phyloP scores from a whole-genome alignment of 2,888 invertebrate genomes.

The Cyclophora albipunctata region DNA sequence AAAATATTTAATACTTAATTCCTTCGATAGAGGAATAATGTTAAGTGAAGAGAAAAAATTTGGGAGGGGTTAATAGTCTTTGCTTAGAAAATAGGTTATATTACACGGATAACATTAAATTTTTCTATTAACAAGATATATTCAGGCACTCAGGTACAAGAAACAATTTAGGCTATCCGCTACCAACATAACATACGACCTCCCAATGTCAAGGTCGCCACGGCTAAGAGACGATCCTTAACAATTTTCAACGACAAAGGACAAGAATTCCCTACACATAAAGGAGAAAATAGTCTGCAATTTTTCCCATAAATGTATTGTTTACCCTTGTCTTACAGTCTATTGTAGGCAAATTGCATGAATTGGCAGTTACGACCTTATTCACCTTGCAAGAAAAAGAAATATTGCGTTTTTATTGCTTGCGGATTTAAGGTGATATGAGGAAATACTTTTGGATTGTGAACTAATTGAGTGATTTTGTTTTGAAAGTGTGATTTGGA shows the following conservation, averaged over 20 bases:
- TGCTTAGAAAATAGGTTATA: too few relatives aligned
- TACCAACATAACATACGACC: too few relatives aligned
- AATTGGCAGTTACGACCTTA: constrained; percentile 30
- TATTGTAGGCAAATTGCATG: constrained; percentile 27
- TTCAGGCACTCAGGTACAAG: too few relatives aligned
- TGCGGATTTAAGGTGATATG: constrained; percentile 16
- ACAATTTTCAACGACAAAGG: constrained; percentile 9
- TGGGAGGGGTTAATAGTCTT: too few relatives aligned
- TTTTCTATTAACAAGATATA: too few relatives aligned
- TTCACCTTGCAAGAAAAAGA: constrained; percentile 27
- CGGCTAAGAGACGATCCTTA: constrained; percentile 1
- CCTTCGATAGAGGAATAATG: too few relatives aligned
- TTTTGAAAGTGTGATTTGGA: background rate
- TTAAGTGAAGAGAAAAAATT: too few relatives aligned
- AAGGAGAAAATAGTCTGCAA: constrained; percentile 16
- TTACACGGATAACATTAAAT: too few relatives aligned
- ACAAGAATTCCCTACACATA: constrained; percentile 11
- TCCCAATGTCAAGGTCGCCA: too few relatives aligned
- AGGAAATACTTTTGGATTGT: constrained; percentile 6
- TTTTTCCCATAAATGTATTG: constrained; percentile 31
- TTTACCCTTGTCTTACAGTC: constrained; percentile 31
- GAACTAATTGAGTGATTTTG: constrained; percentile 12
- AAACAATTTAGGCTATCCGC: too few relatives aligned
- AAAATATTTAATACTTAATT: too few relatives aligned
- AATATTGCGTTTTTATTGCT: constrained; percentile 28